These are phyloP conservation scores for Trichoplusia ni DNA, from an alignment of 1,140 invertebrate genomes.

Conservation along the genomic window DNA sequence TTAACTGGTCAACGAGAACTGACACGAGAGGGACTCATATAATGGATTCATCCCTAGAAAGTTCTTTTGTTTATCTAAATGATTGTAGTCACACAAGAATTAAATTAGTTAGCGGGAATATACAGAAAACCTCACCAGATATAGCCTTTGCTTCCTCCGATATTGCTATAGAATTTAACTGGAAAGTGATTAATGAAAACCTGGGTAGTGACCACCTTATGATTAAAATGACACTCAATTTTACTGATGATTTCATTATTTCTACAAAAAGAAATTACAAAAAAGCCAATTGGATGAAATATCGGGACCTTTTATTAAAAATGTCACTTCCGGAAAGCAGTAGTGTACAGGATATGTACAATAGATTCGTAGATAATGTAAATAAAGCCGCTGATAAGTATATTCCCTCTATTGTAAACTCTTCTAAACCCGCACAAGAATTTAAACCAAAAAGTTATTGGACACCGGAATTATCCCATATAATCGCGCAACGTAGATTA, in stretches of 20 bases:
- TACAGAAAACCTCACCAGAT: constrained; percentile 36
- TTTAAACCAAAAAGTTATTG: constrained; percentile 51
- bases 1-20: constrained; percentile 33
- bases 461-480: constrained; percentile 36
- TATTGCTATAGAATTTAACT: constrained; percentile 26
- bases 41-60: constrained; percentile 28
- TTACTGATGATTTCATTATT: neutral
- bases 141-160: constrained; percentile 31
- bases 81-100: constrained; percentile 26
- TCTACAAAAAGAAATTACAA: constrained; percentile 35
- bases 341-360: constrained; percentile 25
- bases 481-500: constrained; percentile 43
- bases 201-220: constrained; percentile 18
- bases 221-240: constrained; percentile 18
- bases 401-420: constrained; percentile 39
- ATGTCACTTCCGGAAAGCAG: neutral
- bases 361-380: constrained; percentile 33
- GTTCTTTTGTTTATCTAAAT: constrained; percentile 27
- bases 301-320: constrained; percentile 25
- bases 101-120: constrained; percentile 12
- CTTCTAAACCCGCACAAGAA: constrained; percentile 20
- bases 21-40: constrained; percentile 33
- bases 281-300: constrained; percentile 39
- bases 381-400: constrained; percentile 33
- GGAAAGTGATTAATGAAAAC: constrained; percentile 30